Base-by-base conservation (phyloP, 2,797 vertebrate genomes). In the Crenichthys baileyi region DNA sequence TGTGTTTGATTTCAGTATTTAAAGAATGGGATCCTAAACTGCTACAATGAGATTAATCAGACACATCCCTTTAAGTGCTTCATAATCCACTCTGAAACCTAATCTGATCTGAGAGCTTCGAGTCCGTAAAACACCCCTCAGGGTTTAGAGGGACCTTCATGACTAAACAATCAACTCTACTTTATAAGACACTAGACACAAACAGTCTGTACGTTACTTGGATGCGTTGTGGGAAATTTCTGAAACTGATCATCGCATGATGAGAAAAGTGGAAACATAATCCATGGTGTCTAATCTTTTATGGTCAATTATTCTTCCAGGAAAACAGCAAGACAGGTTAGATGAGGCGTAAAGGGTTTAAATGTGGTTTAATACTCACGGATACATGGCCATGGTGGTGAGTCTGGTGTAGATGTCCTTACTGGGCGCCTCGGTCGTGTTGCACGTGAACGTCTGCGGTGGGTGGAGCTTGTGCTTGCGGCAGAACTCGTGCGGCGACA, bases 361-460 rank as follows among this genome's bases (percentile, higher is more conserved):
- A 15, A 31, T 67, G n/a, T 18, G 8, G 39, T 7, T 48, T 11
- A 78, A 81, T 96, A 98, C 98, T 99, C 96, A 99, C 98, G 98
- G 98, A 87, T 99, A 99, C 98, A 99, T 99, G 89, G 98, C 98
- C 97, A 99, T 98, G 26, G 97, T 99, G 89, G 98, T 98, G 95
- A 99, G 93, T 90, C 98, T 97, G 78, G 97, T 97, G 94, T 98
- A 99, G 93, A 99, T 95, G 87, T 99, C 98, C 89, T 97, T 97
- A 94, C 86, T 96, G 48, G 97, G 97, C 4, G 94, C 94, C 0
- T 98, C 97, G 24, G 92, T 85, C 0, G 95, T 95, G 89, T 97
- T 98, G 93, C 97, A 99, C 41, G 97, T 98, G 95, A 98, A 99
- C 85, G 95, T 94, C 95, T 99, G 98, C 18, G 98, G 98, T 46